A percentile compares a stretch with the other conserved stretches of the same genome.
Conservation (phyloP, 2,113 vertebrate genomes). For the Aplodontia rufa region DNA sequence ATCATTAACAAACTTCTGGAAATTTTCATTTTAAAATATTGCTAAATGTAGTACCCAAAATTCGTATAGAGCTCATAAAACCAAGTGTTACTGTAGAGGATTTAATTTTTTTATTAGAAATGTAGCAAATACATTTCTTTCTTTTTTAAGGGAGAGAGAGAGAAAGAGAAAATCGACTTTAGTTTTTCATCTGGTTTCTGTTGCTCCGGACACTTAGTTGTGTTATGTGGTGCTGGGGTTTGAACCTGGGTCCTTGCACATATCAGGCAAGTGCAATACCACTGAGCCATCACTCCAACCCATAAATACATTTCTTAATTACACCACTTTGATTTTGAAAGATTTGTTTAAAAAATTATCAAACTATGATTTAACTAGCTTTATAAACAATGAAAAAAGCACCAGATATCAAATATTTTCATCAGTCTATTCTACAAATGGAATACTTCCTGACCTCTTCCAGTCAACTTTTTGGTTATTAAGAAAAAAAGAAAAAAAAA, state of each 20-base stretch:
- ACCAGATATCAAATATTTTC: neutral
- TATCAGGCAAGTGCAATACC: no score
- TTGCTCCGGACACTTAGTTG: no score
- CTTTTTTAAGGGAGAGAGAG: no score
- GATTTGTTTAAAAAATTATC: slow-evolving; percentile 6
- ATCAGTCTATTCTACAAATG: neutral
- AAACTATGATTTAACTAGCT: neutral
- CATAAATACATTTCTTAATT: neutral
- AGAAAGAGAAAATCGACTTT: no score
- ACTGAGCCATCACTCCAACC: no score
- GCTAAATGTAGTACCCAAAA: neutral
- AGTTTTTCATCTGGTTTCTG: no score
- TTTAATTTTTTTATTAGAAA: slow-evolving; percentile 44
- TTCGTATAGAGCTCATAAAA: neutral
- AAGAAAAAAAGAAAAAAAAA: slow-evolving; percentile 29
- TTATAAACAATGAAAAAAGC: slow-evolving; percentile 38
- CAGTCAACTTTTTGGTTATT: neutral
- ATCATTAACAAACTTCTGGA: neutral
- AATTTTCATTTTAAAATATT: slow-evolving; percentile 50
- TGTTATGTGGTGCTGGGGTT: no score
- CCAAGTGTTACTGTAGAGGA: neutral
- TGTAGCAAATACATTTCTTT: neutral
- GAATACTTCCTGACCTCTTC: neutral
- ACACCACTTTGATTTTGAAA: neutral
- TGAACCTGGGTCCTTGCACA: no score